Percentiles rank a stretch among this genome's conserved stretches.
Evolutionary conservation across 1,140 invertebrate genomes (phyloP).

Genomic region (Oryctes rhinoceros): DNA sequence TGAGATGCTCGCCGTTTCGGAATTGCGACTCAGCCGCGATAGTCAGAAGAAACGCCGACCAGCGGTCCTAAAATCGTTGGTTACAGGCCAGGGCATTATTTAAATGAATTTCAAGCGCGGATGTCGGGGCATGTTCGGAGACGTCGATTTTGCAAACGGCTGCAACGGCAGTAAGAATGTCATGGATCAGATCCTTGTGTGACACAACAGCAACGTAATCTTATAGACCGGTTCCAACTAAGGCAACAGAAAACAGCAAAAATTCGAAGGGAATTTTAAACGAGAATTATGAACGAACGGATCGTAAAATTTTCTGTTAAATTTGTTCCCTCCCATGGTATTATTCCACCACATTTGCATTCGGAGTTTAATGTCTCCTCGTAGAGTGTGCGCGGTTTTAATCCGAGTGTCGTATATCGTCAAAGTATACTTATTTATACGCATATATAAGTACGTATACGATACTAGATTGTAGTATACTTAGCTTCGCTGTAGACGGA

Average conservation of each 20-base stretch:
- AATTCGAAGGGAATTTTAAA: slow-evolving; percentile 27
- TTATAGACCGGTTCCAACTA: slow-evolving; percentile 32
- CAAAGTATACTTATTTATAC: not conserved
- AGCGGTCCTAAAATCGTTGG: slow-evolving; percentile 30
- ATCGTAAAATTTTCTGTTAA: slow-evolving; percentile 38
- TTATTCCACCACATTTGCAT: slow-evolving; percentile 31
- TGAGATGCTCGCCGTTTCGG: slow-evolving; percentile 21
- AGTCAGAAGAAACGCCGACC: slow-evolving; percentile 19
- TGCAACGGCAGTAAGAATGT: slow-evolving; percentile 29
- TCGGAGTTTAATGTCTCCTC: slow-evolving; percentile 20
- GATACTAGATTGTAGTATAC: not conserved
- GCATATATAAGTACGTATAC: not conserved
- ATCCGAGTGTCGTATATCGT: not conserved
- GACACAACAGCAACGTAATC: slow-evolving; percentile 33
- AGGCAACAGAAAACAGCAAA: slow-evolving; percentile 12
- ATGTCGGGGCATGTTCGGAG: slow-evolving; percentile 28
- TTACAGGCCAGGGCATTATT: slow-evolving; percentile 25
- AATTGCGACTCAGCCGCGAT: slow-evolving; percentile 10
- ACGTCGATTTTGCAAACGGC: slow-evolving; percentile 32
- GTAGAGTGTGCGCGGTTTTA: slow-evolving; percentile 9
- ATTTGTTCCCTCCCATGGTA: slow-evolving; percentile 27
- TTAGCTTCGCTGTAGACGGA: not conserved
- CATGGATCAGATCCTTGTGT: slow-evolving; percentile 31
- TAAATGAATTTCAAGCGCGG: slow-evolving; percentile 37
- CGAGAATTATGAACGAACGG: slow-evolving; percentile 34